These are phyloP conservation scores for Periplaneta americana DNA, from an alignment of 1,140 invertebrate species.

Conservation along the genomic window DNA sequence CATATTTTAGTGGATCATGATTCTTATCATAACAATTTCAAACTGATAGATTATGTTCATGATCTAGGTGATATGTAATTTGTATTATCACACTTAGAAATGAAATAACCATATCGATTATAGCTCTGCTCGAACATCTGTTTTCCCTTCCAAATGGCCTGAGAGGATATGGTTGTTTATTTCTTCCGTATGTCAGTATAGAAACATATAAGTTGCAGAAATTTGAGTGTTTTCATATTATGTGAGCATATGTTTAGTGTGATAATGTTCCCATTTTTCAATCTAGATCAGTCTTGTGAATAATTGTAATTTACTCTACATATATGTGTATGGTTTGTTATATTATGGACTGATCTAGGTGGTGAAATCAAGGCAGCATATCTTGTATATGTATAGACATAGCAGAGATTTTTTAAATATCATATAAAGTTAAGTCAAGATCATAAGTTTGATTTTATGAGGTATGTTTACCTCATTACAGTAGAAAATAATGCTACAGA, in stretches of 20 bases:
- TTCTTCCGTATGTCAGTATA: too few species aligned
- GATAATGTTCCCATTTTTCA: not conserved
- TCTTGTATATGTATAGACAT: not conserved
- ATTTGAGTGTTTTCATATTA: too few species aligned
- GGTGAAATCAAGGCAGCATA: not conserved
- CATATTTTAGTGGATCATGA: not conserved
- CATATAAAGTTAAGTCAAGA: too few species aligned
- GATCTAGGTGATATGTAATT: not conserved
- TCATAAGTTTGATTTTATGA: too few species aligned
- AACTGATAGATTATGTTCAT: not conserved
- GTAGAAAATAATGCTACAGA: too few species aligned
- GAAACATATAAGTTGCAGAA: too few species aligned
- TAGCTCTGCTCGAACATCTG: too few species aligned
- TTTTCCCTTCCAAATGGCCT: too few species aligned
- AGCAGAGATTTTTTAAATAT: too few species aligned
- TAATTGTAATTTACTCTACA: not conserved
- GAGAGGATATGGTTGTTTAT: too few species aligned
- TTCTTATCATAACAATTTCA: not conserved
- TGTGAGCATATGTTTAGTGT: too few species aligned
- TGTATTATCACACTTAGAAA: not conserved
- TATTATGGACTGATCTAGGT: not conserved
- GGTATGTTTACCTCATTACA: too few species aligned
- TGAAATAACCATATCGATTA: not conserved
- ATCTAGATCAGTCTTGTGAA: not conserved
- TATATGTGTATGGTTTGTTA: not conserved